Evolutionary conservation across 2,888 invertebrate species (phyloP).

Genomic region (Diloba caeruleocephala): DNA sequence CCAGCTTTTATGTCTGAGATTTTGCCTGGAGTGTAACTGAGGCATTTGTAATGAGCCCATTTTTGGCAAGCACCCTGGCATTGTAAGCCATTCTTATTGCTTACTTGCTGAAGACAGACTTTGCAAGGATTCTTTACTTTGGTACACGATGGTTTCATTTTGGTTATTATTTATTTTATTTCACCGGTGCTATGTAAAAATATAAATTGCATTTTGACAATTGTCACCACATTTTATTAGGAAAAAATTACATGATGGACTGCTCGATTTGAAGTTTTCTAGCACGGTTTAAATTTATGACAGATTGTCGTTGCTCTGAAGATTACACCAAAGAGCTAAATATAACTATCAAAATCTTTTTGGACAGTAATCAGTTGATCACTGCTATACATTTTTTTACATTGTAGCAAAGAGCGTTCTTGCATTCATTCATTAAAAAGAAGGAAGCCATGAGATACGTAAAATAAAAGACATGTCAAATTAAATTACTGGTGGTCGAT

Average conservation of each 20-base stretch:
- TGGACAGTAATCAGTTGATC: too few species aligned
- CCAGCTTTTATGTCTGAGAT: constrained; percentile 71
- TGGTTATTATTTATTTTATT: constrained; percentile 10
- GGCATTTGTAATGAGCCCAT: constrained; percentile 73
- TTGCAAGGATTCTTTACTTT: constrained; percentile 72
- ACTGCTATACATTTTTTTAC: too few species aligned
- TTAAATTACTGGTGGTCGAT: too few species aligned
- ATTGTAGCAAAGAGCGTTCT: too few species aligned
- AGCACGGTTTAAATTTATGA: too few species aligned
- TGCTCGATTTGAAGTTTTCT: constrained; percentile 7
- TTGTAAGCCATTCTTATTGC: constrained; percentile 66
- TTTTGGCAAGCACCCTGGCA: constrained; percentile 73
- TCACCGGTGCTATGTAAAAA: background rate
- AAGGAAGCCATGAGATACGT: too few species aligned
- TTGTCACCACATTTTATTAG: constrained; percentile 3
- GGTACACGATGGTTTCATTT: constrained; percentile 18
- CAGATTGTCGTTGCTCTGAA: too few species aligned
- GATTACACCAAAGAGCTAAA: too few species aligned
- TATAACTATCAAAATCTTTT: too few species aligned
- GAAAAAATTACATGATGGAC: background rate
- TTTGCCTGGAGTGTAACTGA: constrained; percentile 68
- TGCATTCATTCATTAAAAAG: too few species aligned
- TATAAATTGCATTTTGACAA: constrained; percentile 29
- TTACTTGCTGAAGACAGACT: constrained; percentile 65
- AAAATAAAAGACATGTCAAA: too few species aligned